These are phyloP conservation scores for Calliphora vomitoria DNA, from an alignment of 2,888 invertebrate genomes.

Conservation along the genomic window DNA sequence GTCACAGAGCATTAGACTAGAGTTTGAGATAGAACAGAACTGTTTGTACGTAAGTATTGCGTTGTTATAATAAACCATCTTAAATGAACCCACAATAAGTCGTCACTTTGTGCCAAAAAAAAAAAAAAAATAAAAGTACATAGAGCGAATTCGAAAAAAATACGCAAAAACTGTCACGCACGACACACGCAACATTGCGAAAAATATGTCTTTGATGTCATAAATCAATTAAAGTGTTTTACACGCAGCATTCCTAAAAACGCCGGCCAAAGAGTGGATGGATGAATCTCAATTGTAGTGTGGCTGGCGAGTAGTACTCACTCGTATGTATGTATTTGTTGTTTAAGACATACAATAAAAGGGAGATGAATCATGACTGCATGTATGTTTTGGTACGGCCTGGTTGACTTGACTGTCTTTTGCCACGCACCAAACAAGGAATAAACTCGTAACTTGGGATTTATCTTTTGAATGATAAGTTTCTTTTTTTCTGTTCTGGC, in stretches of 20 bases:
- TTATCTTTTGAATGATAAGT: constrained; percentile 59
- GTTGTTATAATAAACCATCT: constrained; percentile 56
- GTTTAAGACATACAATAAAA: constrained; percentile 44
- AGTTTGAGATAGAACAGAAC: constrained; percentile 26
- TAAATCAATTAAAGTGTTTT: constrained; percentile 82
- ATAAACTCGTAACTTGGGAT: constrained; percentile 58
- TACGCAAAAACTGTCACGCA: constrained; percentile 81
- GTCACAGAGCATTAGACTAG: constrained; percentile 40
- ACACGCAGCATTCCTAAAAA: constrained; percentile 59
- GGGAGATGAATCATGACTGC: constrained; percentile 58
- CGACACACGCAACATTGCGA: constrained; percentile 83
- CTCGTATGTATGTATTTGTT: neutral
- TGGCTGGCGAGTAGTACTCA: constrained; percentile 6
- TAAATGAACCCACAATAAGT: constrained; percentile 65
- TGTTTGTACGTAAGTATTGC: constrained; percentile 21
- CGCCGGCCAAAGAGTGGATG: constrained; percentile 11
- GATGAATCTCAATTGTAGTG: constrained; percentile 47
- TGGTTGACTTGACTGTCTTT: constrained; percentile 38
- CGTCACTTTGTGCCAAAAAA: constrained; percentile 42
- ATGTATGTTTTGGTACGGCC: constrained; percentile 22
- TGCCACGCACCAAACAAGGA: constrained; percentile 55
- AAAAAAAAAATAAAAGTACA: neutral
- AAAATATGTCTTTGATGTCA: constrained; percentile 84
- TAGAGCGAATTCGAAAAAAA: constrained; percentile 29
- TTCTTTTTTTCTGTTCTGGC: constrained; percentile 13